Conservation (phyloP, 2,113 vertebrate genomes). For the Podarcis cretensis region DNA sequence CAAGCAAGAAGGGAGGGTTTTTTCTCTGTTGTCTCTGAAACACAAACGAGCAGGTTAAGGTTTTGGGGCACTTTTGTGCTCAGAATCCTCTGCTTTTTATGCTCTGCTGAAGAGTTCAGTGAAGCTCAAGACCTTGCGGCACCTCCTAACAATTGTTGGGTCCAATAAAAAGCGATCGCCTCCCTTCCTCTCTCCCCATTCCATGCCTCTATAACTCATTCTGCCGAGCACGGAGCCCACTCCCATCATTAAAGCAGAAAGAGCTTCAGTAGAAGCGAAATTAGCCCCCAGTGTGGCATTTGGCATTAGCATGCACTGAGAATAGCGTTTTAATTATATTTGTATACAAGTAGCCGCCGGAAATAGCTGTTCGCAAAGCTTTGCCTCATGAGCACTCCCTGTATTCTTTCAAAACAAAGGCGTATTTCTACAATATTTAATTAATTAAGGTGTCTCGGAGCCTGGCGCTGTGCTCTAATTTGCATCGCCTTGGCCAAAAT, state of each 20-base stretch:
- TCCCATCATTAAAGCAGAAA: slow-evolving; percentile 12
- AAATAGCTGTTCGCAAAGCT: slow-evolving; percentile 25
- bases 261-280: not conserved
- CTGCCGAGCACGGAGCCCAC: not conserved
- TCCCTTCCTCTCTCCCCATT: not conserved
- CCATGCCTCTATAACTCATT: not conserved
- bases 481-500: slow-evolving; percentile 21
- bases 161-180: not conserved
- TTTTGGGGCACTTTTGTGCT: not conserved
- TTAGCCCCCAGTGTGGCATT: slow-evolving; percentile 17
- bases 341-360: slow-evolving; percentile 15
- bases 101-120: not conserved
- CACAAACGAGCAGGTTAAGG: not conserved
- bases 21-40: not conserved
- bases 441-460: slow-evolving; percentile 24
- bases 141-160: not conserved
- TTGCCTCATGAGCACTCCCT: slow-evolving; percentile 1
- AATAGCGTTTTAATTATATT: slow-evolving; percentile 39
- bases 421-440: slow-evolving; percentile 23
- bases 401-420: slow-evolving; percentile 13
- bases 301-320: slow-evolving; percentile 20
- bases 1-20: no score
- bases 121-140: not conserved
- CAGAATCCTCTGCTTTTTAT: not conserved
- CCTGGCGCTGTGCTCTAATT: slow-evolving; percentile 10